A percentile compares a stretch with the other conserved stretches of the same genome.
Conservation (phyloP, 2,113 vertebrate genomes). For the Puffinus mauretanicus region DNA sequence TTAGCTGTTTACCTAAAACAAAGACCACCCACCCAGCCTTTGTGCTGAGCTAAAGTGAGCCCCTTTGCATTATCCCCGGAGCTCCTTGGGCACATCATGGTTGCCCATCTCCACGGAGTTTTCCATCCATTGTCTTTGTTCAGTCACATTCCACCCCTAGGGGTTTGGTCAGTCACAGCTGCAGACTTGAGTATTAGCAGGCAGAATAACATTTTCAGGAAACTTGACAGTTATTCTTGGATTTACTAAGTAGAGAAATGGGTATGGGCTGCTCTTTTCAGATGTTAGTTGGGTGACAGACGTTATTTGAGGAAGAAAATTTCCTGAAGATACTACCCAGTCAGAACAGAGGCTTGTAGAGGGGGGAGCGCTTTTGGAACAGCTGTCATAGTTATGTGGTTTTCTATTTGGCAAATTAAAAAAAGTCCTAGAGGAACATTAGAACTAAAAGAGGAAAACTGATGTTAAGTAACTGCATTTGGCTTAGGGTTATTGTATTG, state of each 20-base stretch:
- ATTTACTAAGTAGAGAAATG: background rate
- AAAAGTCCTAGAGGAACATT: background rate
- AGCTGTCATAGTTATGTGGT: background rate
- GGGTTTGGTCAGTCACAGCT: background rate
- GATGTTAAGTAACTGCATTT: background rate
- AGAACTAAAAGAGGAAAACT: background rate
- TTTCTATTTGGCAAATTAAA: background rate
- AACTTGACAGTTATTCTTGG: background rate
- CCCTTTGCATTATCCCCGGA: background rate
- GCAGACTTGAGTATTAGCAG: background rate
- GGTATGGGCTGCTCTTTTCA: background rate
- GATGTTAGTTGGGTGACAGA: background rate
- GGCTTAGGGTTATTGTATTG: background rate
- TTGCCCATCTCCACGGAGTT: rapidly evolving
- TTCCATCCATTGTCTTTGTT: background rate
- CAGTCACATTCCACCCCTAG: background rate
- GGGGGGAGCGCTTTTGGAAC: background rate
- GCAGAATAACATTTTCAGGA: background rate
- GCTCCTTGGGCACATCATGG: background rate
- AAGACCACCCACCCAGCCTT: background rate
- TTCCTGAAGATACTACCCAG: background rate
- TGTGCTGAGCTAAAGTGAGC: background rate
- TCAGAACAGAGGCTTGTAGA: background rate
- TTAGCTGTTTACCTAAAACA: background rate
- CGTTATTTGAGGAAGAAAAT: background rate